Evolutionary conservation across 2,113 vertebrate species (phyloP).

Genomic region (Varanus komodoensis): DNA sequence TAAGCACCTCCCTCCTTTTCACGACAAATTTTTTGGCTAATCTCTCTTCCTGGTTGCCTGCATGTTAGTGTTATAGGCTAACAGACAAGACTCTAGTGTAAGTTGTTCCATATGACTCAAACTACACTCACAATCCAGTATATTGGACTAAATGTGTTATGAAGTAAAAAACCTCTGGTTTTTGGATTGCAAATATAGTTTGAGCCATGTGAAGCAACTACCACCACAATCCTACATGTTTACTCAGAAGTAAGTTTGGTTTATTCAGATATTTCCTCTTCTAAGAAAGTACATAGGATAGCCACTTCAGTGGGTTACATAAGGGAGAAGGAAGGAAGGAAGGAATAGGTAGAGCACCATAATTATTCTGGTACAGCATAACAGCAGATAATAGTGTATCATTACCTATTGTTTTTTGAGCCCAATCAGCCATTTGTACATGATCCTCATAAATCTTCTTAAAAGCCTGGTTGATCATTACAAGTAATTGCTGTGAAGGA

Average conservation of each 20-base stretch:
- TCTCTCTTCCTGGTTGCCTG: neutral
- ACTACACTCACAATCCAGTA: too few relatives aligned
- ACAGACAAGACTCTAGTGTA: too few relatives aligned
- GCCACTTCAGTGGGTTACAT: neutral
- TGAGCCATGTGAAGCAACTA: neutral
- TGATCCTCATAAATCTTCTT: constrained; percentile 41
- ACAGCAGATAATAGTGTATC: neutral
- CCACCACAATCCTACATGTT: neutral
- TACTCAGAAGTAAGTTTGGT: neutral
- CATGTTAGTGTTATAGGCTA: neutral
- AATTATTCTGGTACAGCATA: neutral
- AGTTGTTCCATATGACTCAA: too few relatives aligned
- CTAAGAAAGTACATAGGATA: neutral
- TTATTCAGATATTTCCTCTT: neutral
- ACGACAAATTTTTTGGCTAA: neutral
- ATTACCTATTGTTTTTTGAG: constrained; percentile 40
- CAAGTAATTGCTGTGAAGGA: constrained; percentile 14
- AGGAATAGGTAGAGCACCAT: neutral
- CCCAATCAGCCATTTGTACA: constrained; percentile 45
- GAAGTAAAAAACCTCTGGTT: too few relatives aligned
- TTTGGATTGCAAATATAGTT: neutral
- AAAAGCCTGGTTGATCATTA: constrained; percentile 21
- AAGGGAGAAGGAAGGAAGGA: neutral
- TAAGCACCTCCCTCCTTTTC: neutral
- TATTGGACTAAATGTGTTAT: too few relatives aligned